phyloP scores from a whole-genome alignment of 2,888 invertebrate genomes.

The Dynastes maya region DNA sequence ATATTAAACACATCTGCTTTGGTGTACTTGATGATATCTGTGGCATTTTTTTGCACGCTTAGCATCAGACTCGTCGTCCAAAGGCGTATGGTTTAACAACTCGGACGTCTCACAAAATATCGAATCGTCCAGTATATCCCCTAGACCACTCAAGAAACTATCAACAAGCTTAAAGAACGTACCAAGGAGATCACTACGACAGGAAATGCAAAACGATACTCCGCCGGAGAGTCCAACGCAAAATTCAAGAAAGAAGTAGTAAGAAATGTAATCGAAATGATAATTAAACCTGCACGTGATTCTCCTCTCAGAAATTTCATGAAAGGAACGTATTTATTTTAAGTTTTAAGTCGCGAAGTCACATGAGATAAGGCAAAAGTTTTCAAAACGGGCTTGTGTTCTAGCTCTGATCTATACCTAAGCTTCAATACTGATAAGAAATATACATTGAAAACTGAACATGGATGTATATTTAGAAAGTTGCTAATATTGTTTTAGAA shows the following conservation, averaged over 20 bases:
- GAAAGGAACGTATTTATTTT: no score
- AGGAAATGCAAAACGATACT: conserved; percentile 65
- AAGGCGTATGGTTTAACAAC: conserved; percentile 68
- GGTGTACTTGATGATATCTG: background rate
- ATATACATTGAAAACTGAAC: no score
- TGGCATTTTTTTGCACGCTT: conserved; percentile 27
- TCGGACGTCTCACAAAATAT: conserved; percentile 65
- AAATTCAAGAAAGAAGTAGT: conserved; percentile 65
- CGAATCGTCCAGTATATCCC: conserved; percentile 74
- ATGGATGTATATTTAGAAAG: no score
- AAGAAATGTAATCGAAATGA: background rate
- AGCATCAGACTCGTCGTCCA: conserved; percentile 64
- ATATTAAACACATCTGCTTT: background rate
- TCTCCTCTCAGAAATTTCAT: no score
- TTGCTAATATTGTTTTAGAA: no score
- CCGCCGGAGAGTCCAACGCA: conserved; percentile 69
- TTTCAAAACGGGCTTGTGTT: no score
- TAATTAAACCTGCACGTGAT: background rate
- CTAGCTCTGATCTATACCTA: no score
- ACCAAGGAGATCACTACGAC: conserved; percentile 65
- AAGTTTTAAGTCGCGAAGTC: no score
- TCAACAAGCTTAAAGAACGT: conserved; percentile 67
- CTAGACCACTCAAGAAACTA: conserved; percentile 80
- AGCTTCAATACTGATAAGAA: no score
- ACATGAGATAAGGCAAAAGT: no score